These are phyloP conservation scores for Lerema accius DNA, from an alignment of 1,140 invertebrate genomes.

Conservation along the genomic window DNA sequence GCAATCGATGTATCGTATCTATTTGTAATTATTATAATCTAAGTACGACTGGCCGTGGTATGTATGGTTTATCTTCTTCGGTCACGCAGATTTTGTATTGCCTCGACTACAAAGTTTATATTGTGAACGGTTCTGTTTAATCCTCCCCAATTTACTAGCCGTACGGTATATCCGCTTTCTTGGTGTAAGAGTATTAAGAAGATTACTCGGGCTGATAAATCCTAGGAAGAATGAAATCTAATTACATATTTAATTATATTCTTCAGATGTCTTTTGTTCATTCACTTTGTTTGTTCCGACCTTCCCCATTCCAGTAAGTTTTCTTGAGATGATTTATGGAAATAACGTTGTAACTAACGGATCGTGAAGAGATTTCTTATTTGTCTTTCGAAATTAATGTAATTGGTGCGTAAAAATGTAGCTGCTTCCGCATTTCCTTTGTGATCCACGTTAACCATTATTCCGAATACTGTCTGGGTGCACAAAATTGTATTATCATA, in stretches of 20 bases:
- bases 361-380: conserved; percentile 33
- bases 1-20: neutral
- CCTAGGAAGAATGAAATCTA: conserved; percentile 23
- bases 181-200: conserved; percentile 11
- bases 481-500: too few relatives aligned
- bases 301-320: conserved; percentile 15
- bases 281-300: conserved; percentile 19
- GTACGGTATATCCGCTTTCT: neutral
- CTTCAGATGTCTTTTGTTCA: conserved; percentile 20
- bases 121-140: neutral
- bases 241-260: conserved; percentile 34
- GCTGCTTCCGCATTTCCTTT: conserved; percentile 50
- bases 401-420: conserved; percentile 33
- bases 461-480: too few relatives aligned
- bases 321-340: conserved; percentile 35
- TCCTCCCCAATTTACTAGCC: neutral
- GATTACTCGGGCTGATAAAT: conserved; percentile 14
- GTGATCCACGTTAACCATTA: too few relatives aligned
- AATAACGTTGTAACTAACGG: conserved; percentile 27
- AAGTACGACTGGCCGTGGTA: neutral
- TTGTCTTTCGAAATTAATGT: conserved; percentile 37
- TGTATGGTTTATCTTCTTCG: neutral
- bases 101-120: neutral
- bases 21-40: neutral
- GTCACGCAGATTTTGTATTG: neutral